Percentiles rank a stretch among this genome's conserved stretches.
phyloP scores from a whole-genome alignment of 2,888 invertebrate species.

The Magallana nippona region DNA sequence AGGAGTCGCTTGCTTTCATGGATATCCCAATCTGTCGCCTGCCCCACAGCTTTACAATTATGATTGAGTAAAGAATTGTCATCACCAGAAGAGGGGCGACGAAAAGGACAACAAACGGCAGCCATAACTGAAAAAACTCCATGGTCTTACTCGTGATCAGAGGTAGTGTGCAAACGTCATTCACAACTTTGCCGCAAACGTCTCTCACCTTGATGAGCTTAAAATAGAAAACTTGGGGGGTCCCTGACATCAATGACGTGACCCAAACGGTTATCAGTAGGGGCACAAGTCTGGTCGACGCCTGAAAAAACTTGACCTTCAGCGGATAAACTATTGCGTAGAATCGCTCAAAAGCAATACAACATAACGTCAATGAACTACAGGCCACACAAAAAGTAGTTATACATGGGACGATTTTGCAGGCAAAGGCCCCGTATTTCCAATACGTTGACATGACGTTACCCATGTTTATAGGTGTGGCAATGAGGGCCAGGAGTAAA shows the following conservation, averaged over 20 bases:
- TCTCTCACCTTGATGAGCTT: slow-evolving; percentile 52
- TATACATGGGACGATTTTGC: slow-evolving; percentile 65
- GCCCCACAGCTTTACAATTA: slow-evolving; percentile 67
- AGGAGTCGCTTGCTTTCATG: slow-evolving; percentile 50
- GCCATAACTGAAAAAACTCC: slow-evolving; percentile 58
- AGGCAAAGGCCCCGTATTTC: slow-evolving; percentile 62
- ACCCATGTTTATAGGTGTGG: slow-evolving; percentile 64
- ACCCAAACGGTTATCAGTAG: slow-evolving; percentile 63
- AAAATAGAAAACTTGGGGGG: slow-evolving; percentile 64
- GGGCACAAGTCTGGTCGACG: slow-evolving; percentile 54
- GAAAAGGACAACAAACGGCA: slow-evolving; percentile 60
- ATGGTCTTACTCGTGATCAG: slow-evolving; percentile 45
- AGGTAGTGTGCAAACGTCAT: slow-evolving; percentile 51
- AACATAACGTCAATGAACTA: slow-evolving; percentile 66
- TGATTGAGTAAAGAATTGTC: slow-evolving; percentile 61
- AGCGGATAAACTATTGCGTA: slow-evolving; percentile 69
- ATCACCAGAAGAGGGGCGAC: slow-evolving; percentile 63
- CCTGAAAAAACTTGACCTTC: slow-evolving; percentile 61
- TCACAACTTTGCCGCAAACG: slow-evolving; percentile 43
- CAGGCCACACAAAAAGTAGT: slow-evolving; percentile 62
- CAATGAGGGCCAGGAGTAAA: slow-evolving; percentile 61
- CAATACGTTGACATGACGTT: slow-evolving; percentile 55
- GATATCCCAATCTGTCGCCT: slow-evolving; percentile 56
- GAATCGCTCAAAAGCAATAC: slow-evolving; percentile 69
- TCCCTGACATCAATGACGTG: slow-evolving; percentile 55